Evolutionary conservation across 1,140 invertebrate genomes (phyloP).

Genomic region (Philotrypesis tridentata): DNA sequence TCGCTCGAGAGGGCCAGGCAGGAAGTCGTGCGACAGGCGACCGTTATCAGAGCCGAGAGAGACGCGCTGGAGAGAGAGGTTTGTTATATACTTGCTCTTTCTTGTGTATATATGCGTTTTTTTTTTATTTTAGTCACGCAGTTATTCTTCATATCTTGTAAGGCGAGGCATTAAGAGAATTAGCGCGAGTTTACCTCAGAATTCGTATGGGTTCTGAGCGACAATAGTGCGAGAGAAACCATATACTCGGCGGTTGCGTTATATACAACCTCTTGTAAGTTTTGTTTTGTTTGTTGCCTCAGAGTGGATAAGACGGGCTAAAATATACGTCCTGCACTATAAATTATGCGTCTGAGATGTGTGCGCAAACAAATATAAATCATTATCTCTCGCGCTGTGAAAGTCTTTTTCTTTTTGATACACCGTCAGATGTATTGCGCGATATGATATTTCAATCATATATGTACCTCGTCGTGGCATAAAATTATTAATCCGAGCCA

Average conservation of each 20-base stretch:
- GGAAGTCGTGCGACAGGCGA: conserved; percentile 77
- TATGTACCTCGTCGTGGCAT: background rate
- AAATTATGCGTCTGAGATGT: no score
- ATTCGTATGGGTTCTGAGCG: background rate
- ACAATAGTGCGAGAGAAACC: background rate
- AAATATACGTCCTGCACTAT: no score
- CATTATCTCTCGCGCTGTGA: no score
- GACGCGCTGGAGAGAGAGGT: conserved; percentile 78
- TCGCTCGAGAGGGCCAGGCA: conserved; percentile 76
- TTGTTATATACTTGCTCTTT: conserved; percentile 24
- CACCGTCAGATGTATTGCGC: background rate
- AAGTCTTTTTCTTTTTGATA: background rate
- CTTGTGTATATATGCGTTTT: no score
- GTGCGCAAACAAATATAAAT: no score
- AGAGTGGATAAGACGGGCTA: no score
- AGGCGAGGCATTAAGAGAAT: background rate
- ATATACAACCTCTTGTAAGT: background rate
- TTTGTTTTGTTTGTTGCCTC: no score
- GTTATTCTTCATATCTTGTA: background rate
- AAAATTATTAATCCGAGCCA: background rate
- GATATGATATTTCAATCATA: background rate
- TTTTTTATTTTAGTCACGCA: no score
- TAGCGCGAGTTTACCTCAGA: background rate
- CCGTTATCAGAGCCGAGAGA: conserved; percentile 76
- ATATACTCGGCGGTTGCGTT: background rate